Conservation (phyloP, 2,113 vertebrate species). For the Egretta garzetta region DNA sequence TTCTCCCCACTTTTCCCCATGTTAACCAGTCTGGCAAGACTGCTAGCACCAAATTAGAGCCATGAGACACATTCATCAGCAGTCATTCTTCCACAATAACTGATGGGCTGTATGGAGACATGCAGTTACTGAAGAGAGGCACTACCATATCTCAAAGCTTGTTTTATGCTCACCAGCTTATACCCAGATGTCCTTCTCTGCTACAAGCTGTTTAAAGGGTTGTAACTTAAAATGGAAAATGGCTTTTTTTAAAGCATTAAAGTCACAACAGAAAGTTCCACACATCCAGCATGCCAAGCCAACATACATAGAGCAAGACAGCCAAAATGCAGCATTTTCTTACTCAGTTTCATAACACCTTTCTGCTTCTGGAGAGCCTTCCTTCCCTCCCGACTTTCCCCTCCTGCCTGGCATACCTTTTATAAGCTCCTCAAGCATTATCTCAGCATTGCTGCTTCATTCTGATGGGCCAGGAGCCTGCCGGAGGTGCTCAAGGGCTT, state of each 20-base stretch:
- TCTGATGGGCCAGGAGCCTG: neutral
- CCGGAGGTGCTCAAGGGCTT: neutral
- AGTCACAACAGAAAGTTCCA: neutral
- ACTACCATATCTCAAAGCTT: neutral
- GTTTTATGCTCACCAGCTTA: slow-evolving; percentile 27
- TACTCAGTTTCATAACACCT: neutral
- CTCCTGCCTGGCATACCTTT: neutral
- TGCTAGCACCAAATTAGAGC: neutral
- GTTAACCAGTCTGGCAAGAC: neutral
- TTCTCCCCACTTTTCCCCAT: neutral
- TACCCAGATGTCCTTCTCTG: neutral
- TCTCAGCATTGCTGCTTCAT: neutral
- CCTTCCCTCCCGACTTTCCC: neutral
- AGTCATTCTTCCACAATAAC: neutral
- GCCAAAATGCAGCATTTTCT: neutral
- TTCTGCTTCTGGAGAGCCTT: neutral
- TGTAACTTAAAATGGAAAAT: slow-evolving; percentile 27
- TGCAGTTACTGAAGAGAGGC: neutral
- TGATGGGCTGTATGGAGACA: neutral
- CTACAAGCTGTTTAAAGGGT: slow-evolving; percentile 27
- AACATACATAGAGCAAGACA: neutral
- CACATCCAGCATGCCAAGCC: neutral
- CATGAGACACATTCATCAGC: neutral
- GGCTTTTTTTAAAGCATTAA: neutral
- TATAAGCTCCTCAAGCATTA: neutral